These are phyloP conservation scores for Deroptyus accipitrinus DNA, from an alignment of 2,113 vertebrate species.

Conservation along the genomic window DNA sequence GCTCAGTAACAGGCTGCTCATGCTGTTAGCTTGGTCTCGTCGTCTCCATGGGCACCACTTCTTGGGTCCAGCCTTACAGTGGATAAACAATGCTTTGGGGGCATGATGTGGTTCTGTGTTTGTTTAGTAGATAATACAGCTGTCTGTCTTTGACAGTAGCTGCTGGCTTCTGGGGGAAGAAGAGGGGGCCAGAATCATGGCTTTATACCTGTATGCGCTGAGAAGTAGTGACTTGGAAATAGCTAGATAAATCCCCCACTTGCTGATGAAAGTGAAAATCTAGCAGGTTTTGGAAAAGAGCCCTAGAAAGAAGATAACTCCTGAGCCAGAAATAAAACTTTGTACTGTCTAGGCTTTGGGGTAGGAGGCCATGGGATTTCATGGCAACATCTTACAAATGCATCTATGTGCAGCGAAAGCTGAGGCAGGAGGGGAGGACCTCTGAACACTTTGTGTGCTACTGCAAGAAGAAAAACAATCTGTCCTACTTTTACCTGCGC, in stretches of 20 bases:
- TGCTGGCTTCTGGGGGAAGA: background rate
- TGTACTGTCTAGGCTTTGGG: background rate
- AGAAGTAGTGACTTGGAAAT: background rate
- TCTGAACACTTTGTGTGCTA: background rate
- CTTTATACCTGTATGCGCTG: background rate
- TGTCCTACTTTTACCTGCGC: background rate
- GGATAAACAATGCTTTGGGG: background rate
- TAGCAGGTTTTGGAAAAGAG: background rate
- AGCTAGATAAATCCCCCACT: background rate
- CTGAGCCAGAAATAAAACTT: background rate
- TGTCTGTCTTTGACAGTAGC: background rate
- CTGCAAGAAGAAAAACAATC: background rate
- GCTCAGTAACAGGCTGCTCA: background rate
- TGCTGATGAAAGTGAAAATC: background rate
- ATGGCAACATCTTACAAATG: background rate
- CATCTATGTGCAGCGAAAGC: background rate
- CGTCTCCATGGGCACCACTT: background rate
- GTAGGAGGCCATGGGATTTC: background rate
- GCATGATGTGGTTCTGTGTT: fast-evolving
- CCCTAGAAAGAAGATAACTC: background rate
- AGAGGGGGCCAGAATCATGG: background rate
- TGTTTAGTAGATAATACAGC: background rate
- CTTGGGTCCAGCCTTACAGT: background rate
- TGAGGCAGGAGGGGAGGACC: background rate
- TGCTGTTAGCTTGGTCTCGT: background rate